Conservation (phyloP, 2,888 invertebrate species). For the Acrobasis consociella region DNA sequence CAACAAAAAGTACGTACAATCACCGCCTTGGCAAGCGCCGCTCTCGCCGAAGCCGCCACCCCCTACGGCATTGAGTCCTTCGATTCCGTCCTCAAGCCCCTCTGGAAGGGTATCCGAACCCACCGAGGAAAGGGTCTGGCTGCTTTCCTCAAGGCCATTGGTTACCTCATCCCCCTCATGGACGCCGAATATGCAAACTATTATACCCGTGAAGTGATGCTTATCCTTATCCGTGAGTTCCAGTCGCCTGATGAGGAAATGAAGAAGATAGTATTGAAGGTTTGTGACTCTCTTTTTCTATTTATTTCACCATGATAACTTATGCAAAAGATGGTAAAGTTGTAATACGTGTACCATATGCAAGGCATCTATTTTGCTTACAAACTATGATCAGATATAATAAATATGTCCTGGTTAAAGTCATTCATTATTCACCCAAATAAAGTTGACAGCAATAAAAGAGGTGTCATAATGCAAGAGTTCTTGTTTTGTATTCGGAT, state of each 20-base stretch:
- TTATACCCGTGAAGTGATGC: constrained; percentile 99
- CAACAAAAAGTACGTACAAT: constrained; percentile 99
- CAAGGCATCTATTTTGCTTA: too few relatives aligned
- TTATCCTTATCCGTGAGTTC: constrained; percentile 98
- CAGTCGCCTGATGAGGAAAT: constrained; percentile 99
- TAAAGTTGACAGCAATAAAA: too few relatives aligned
- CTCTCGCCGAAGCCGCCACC: constrained; percentile 98
- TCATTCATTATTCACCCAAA: too few relatives aligned
- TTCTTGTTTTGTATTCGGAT: too few relatives aligned
- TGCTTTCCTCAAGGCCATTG: constrained; percentile 99
- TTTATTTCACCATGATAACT: too few relatives aligned
- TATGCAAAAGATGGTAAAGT: too few relatives aligned
- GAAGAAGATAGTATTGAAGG: constrained; percentile 99
- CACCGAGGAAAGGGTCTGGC: constrained; percentile 96
- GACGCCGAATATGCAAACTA: constrained; percentile 99
- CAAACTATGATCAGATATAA: too few relatives aligned
- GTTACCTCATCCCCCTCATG: constrained; percentile 99
- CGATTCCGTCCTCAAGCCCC: constrained; percentile 98
- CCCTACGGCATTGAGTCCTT: constrained; percentile 99
- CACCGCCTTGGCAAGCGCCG: constrained; percentile 98
- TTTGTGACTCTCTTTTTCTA: constrained; percentile 42
- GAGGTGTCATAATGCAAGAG: too few relatives aligned
- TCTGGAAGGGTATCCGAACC: constrained; percentile 99
- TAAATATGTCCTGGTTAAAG: too few relatives aligned
- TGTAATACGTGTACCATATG: too few relatives aligned